A percentile compares a stretch with the other conserved stretches of the same genome.
Evolutionary conservation across 2,888 invertebrate genomes (phyloP).

Genomic region (Tubiluchus corallicola): DNA sequence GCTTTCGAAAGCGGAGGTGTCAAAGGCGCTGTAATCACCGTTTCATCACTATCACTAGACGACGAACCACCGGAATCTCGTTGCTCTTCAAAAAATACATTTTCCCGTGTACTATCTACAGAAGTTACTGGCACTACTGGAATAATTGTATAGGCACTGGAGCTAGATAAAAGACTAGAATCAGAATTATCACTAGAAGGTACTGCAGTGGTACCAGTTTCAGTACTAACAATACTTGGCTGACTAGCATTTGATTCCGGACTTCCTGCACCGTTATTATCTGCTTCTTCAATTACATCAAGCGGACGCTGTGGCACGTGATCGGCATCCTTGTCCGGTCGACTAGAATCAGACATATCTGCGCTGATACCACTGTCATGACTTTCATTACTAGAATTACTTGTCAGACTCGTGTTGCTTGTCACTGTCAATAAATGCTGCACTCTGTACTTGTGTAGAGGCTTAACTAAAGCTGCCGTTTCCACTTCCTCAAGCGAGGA

Average conservation of each 20-base stretch:
- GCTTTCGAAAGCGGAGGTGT: background rate
- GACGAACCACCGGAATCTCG: background rate
- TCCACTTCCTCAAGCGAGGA: constrained; percentile 1
- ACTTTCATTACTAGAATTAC: background rate
- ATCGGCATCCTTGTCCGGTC: background rate
- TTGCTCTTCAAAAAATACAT: no score
- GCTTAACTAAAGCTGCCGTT: background rate
- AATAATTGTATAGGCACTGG: background rate
- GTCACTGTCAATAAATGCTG: background rate
- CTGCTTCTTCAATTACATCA: background rate
- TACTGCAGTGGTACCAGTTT: background rate
- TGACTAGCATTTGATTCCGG: background rate
- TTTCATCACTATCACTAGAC: background rate
- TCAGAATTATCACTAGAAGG: background rate
- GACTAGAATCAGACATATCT: background rate
- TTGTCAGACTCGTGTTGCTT: constrained; percentile 1
- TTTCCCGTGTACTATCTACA: background rate
- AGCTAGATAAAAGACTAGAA: background rate
- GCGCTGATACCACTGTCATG: constrained; percentile 3
- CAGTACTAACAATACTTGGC: background rate
- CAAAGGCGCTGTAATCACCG: background rate
- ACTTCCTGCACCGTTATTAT: background rate
- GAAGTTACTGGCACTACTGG: background rate
- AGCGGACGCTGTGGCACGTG: background rate
- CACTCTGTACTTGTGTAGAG: background rate